Conservation (phyloP, 2,113 vertebrate genomes). For the Oxyura jamaicensis region DNA sequence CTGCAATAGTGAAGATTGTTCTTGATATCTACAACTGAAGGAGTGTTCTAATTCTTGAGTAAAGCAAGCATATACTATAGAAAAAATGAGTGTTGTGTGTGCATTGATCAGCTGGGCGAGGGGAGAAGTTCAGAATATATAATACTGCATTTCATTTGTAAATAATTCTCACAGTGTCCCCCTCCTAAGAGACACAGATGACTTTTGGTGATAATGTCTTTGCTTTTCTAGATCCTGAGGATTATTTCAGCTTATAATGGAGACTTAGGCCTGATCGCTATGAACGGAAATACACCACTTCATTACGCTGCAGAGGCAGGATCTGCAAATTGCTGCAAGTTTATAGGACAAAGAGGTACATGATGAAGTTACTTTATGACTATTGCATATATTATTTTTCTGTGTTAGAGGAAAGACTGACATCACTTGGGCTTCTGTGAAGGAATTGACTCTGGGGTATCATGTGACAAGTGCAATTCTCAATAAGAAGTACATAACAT, state of each 20-base stretch:
- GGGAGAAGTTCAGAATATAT: background rate
- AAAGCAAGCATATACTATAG: background rate
- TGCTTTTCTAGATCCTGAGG: slow-evolving; percentile 76
- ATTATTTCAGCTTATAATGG: slow-evolving; percentile 83
- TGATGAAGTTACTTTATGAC: background rate
- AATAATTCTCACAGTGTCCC: background rate
- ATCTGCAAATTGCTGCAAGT: slow-evolving; percentile 88
- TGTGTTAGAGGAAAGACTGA: background rate
- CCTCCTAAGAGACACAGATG: background rate
- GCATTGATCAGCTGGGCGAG: background rate
- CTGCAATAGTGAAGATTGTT: background rate
- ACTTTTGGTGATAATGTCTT: background rate
- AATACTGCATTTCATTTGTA: background rate
- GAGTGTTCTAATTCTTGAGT: background rate
- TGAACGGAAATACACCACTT: slow-evolving; percentile 86
- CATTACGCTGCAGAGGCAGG: slow-evolving; percentile 89
- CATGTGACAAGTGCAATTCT: background rate
- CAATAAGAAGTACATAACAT: background rate
- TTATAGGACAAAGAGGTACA: slow-evolving; percentile 93
- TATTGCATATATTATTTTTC: background rate
- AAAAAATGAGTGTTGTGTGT: background rate
- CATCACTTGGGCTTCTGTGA: background rate
- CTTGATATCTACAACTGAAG: background rate
- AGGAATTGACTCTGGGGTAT: background rate
- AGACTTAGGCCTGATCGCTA: slow-evolving; percentile 82